Evolutionary conservation across 64 coral and sea anemone genomes (phyloP).

Genomic region (Dendrophyllia cribrosa): DNA sequence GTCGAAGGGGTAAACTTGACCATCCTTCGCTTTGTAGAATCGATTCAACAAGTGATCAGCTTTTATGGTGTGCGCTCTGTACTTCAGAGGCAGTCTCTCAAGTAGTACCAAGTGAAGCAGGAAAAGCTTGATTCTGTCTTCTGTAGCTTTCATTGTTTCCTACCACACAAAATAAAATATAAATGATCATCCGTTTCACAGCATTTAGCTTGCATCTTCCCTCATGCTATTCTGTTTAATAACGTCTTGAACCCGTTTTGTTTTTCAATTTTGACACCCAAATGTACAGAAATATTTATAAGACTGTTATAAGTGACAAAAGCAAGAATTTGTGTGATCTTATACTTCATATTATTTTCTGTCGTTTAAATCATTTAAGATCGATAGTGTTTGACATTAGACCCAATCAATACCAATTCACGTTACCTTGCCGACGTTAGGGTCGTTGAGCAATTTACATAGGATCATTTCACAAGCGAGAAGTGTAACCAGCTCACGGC

Average conservation of each 20-base stretch:
- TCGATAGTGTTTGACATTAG: no score
- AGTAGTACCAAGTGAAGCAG: conserved; percentile 53
- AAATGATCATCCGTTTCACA: not conserved
- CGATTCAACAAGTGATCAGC: not conserved
- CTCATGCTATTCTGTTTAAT: not conserved
- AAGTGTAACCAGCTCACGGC: not conserved
- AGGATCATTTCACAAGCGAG: not conserved
- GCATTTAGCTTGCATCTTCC: not conserved
- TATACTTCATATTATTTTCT: no score
- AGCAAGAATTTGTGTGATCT: no score
- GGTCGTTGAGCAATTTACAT: not conserved
- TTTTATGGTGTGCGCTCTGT: conserved; percentile 45
- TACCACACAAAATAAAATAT: not conserved
- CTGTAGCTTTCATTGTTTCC: not conserved
- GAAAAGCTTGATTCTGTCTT: conserved; percentile 27
- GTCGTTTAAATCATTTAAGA: no score
- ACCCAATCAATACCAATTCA: no score
- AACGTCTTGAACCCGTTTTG: no score
- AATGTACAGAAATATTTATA: no score
- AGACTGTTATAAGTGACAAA: no score
- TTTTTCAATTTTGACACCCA: no score
- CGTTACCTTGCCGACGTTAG: not conserved
- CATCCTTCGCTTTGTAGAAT: not conserved
- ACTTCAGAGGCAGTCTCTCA: conserved; percentile 34
- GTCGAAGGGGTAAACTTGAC: not conserved